A percentile compares a stretch with the other conserved stretches of the same genome.
phyloP scores from a whole-genome alignment of 2,797 vertebrate genomes.

The Epinephelus awoara region DNA sequence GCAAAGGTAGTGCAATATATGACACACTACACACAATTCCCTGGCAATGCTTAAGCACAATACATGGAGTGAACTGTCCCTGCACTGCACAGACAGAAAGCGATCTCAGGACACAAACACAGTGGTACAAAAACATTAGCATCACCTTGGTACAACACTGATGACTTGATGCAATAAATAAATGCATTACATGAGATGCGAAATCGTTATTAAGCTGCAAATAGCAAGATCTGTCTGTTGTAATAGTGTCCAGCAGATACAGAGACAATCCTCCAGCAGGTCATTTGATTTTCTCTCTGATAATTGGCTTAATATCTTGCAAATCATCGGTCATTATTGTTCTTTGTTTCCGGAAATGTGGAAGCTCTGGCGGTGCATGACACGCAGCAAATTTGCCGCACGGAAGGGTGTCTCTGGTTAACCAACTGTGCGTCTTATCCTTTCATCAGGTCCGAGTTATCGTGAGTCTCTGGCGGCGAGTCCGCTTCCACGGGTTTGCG shows the following conservation, averaged over 20 bases:
- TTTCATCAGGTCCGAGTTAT: not conserved
- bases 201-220: not conserved
- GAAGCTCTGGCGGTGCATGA: not conserved
- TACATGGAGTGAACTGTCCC: not conserved
- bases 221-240: not conserved
- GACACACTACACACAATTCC: not conserved
- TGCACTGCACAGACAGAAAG: not conserved
- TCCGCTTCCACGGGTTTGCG: slow-evolving; percentile 24
- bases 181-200: not conserved
- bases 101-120: not conserved
- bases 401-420: not conserved
- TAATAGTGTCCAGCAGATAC: too few species aligned
- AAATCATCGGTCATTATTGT: not conserved
- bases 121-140: not conserved
- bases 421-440: not conserved
- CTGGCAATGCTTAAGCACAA: not conserved
- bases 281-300: not conserved
- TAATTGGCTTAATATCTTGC: not conserved
- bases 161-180: not conserved
- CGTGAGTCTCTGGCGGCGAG: not conserved
- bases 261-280: not conserved
- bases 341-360: not conserved
- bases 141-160: not conserved
- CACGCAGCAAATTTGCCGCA: not conserved
- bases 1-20: slow-evolving; percentile 9